A percentile compares a stretch with the other conserved stretches of the same genome.
Evolutionary conservation across 2,113 vertebrate genomes (phyloP).

Genomic region (Nycticebus coucang): DNA sequence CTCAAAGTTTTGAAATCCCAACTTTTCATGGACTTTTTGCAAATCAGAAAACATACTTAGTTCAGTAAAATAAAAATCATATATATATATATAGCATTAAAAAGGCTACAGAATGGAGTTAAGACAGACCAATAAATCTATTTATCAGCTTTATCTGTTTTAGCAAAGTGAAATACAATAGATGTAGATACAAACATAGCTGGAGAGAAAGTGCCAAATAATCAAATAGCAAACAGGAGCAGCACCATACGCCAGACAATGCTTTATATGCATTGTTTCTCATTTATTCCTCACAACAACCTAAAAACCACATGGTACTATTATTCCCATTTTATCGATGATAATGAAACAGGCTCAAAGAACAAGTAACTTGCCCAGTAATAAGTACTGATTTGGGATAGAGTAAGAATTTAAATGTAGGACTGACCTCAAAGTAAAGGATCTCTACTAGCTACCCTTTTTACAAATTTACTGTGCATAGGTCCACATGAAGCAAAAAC

Average conservation of each 20-base stretch:
- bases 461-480: not conserved
- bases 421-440: not conserved
- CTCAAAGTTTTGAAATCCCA: conserved; percentile 38
- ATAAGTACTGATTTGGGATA: not conserved
- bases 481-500: not conserved
- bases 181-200: not conserved
- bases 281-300: not conserved
- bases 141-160: not conserved
- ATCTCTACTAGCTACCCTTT: not conserved
- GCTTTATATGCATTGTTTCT: not conserved
- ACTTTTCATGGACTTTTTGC: not conserved
- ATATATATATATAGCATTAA: not conserved
- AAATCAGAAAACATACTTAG: conserved; percentile 24
- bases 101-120: conserved; percentile 3
- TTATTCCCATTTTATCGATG: not conserved
- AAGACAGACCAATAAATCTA: conserved; percentile 2
- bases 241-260: not conserved
- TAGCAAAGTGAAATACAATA: conserved; percentile 34
- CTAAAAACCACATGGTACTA: not conserved
- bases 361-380: not conserved
- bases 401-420: not conserved
- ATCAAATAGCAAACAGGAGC: not conserved
- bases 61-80: conserved; percentile 31
- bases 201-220: not conserved
- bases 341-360: not conserved